Base-by-base conservation (phyloP, 2,888 invertebrate species). In the Trichogramma dendrolimi region DNA sequence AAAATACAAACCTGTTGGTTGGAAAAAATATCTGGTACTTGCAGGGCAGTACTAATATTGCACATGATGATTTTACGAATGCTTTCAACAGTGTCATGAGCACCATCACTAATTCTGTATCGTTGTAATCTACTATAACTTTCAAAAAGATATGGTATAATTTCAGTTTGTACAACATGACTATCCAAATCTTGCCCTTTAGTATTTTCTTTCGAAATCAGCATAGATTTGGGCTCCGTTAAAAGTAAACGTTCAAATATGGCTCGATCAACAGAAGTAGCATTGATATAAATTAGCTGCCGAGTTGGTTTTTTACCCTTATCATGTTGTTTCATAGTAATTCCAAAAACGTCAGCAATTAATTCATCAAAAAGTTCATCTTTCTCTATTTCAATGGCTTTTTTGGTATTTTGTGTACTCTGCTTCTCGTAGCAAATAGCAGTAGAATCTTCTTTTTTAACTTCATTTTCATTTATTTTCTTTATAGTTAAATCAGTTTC, bases 221-320 rank as follows among this genome's bases (percentile, higher is more conserved):
- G 78, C 75, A 77, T 81, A 43, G 82, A 75, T 63, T 81, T 77
- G 7, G 86, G 82, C 59, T 86, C 82, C 7, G 78, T 71, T 51
- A 90, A 71, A 71, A 92, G 82, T 14, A 92, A 77, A 66, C 93
- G 83, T 75, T 93, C 92, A 77, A 92, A 93, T 10, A 93, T 78
- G 0, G 88, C 90, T 73, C 90, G 88, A 65, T 90, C 90, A 52
- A 92, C 76, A 1, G 86, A 81, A 68, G 89, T 87, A 62, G 87
- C 77, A 67, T 89, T 87, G 58, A 92, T 80, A 71, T 83, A 87
- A 4, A 92, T 83, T n/a, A 89, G 75, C 68, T 85, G 84, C 53
- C 75, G 74, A 53, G 78, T 72, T 60, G 71, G 69, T 65, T 75
- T 70, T 47, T 68, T 78, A 6, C 79, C 73, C 55, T 82, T 81